phyloP scores from a whole-genome alignment of 2,113 vertebrate genomes.

The Heteronetta atricapilla region DNA sequence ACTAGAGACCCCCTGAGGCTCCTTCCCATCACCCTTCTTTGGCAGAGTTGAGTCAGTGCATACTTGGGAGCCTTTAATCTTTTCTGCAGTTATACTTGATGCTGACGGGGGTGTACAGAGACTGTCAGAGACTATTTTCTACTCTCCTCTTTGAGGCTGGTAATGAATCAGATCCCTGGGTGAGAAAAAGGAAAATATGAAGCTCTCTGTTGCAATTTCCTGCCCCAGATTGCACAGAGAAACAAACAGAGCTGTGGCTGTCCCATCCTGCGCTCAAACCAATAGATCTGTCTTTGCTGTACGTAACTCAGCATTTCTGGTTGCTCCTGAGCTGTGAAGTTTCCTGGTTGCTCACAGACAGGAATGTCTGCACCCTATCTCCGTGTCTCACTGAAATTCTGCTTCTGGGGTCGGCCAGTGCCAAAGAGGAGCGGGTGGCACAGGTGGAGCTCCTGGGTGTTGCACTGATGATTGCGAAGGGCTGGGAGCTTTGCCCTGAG shows the following conservation, averaged over 20 bases:
- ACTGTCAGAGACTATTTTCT: neutral
- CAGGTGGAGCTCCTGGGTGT: neutral
- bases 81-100: neutral
- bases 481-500: neutral
- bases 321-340: fast-evolving
- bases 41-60: neutral
- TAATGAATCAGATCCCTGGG: neutral
- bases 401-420: neutral
- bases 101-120: neutral
- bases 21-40: fast-evolving
- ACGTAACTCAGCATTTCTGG: fast-evolving
- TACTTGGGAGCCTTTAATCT: neutral
- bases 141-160: neutral
- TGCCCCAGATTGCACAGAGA: neutral
- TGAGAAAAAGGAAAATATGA: neutral
- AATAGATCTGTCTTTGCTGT: fast-evolving
- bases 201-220: constrained; percentile 52
- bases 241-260: neutral
- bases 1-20: neutral
- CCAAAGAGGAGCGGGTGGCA: neutral
- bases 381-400: neutral
- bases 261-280: fast-evolving
- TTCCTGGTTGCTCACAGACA: fast-evolving
- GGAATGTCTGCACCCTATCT: neutral
- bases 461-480: neutral